Base-by-base conservation (phyloP, 2,113 vertebrate species). In the Sinocyclocheilus anophthalmus region DNA sequence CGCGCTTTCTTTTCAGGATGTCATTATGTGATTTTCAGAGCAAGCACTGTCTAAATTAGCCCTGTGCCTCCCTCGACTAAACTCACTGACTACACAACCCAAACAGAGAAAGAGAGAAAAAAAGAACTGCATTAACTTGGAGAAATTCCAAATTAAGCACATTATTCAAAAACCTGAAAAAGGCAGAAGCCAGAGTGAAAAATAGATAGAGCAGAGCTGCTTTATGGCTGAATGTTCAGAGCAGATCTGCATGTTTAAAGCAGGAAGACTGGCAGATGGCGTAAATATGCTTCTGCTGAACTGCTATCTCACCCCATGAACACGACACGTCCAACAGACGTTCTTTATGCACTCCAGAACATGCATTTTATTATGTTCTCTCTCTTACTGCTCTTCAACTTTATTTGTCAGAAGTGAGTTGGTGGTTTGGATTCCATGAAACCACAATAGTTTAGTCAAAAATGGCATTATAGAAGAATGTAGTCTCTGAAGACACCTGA, bases 11-110 rank as follows among this genome's bases (percentile, higher is more conserved):
- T 57, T 86, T 88, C 72, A 87, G 24, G 37, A 85, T 61, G 85
- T 85, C 37, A 88, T 88, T 88, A 87, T 72, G 81, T 84, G 73
- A 86, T 90, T 83, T 87, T 87, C 26, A 65, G 89, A 75, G 61
- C 53, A 87, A 72, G n/a, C 30, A 22, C 67, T 78, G 39, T 81
- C 80, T 78, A 92, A 90, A 90, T 89, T 86, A 86, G 48, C 76
- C 30, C 10, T 3, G 72, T 80, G 33, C 59, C 75, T 84, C 42
- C 79, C 55, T 76, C 20, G 13, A 73, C 30, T 84, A 78, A 80
- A 83, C 63, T 77, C 18, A 55, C 39, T 59, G n/a, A 70, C 75
- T 84, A 57, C 12, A 84, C 37, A 45, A 53, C 76, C 42, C 75
- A 59, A 55, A 78, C 65, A 72, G 57, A 81, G 50, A 87, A 14